phyloP scores from a whole-genome alignment of 2,888 invertebrate genomes.

The Cephus spinipes region DNA sequence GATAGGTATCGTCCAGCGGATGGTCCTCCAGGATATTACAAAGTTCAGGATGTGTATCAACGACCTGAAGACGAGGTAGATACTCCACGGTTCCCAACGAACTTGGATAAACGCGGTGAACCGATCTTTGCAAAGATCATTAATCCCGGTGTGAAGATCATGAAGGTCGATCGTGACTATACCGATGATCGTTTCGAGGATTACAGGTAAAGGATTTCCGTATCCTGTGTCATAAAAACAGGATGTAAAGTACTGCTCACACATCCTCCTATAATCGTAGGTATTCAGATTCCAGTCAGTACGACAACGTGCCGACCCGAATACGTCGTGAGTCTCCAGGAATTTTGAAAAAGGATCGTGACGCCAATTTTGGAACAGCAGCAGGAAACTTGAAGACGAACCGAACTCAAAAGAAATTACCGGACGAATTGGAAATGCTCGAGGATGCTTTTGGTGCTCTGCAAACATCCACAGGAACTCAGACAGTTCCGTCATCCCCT shows the following conservation, averaged over 20 bases:
- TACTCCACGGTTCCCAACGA: slow-evolving; percentile 58
- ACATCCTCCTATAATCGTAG: slow-evolving; percentile 32
- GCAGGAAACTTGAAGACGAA: slow-evolving; percentile 40
- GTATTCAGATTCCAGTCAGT: slow-evolving; percentile 62
- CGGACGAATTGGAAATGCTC: slow-evolving; percentile 60
- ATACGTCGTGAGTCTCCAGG: slow-evolving; percentile 52
- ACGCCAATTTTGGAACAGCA: slow-evolving; percentile 55
- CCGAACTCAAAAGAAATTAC: slow-evolving; percentile 18
- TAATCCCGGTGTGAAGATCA: slow-evolving; percentile 62
- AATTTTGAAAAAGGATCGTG: slow-evolving; percentile 55
- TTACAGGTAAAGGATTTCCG: slow-evolving; percentile 47
- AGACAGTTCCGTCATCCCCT: slow-evolving; percentile 71
- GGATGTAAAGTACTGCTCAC: background rate
- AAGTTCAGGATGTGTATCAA: slow-evolving; percentile 55
- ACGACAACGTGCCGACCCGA: slow-evolving; percentile 62
- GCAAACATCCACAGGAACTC: slow-evolving; percentile 52
- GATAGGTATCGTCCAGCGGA: slow-evolving; percentile 32
- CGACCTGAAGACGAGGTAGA: slow-evolving; percentile 60
- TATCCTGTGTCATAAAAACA: background rate
- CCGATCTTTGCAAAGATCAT: slow-evolving; percentile 55
- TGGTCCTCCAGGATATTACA: slow-evolving; percentile 43
- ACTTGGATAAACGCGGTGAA: slow-evolving; percentile 39
- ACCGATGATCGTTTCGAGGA: slow-evolving; percentile 50
- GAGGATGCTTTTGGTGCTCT: slow-evolving; percentile 58
- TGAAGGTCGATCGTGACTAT: slow-evolving; percentile 58